phyloP scores from a whole-genome alignment of 1,140 invertebrate species.

The Habropoda laboriosa region DNA sequence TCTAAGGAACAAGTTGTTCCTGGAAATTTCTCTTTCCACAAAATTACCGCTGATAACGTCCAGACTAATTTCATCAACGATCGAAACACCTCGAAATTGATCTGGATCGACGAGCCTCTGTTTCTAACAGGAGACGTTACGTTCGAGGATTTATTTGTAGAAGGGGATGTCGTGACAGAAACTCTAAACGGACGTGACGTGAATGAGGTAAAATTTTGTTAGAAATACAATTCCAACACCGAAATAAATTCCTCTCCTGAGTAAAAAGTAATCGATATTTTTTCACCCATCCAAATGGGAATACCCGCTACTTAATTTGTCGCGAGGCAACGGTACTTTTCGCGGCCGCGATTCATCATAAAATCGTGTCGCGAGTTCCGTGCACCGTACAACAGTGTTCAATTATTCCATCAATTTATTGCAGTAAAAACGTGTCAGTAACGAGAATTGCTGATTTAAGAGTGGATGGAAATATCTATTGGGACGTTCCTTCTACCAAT shows the following conservation, averaged over 20 bases:
- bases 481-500: conserved; percentile 33
- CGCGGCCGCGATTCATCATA: too few species aligned
- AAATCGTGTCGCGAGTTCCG: too few species aligned
- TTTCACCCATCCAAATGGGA: too few species aligned
- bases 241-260: too few species aligned
- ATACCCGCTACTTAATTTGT: too few species aligned
- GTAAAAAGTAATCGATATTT: too few species aligned
- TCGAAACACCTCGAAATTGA: conserved; percentile 39
- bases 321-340: too few species aligned
- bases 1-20: conserved; percentile 51
- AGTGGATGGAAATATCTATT: conserved; percentile 54
- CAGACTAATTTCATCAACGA: conserved; percentile 54
- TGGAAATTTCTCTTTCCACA: conserved; percentile 32
- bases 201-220: conserved; percentile 44
- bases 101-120: conserved; percentile 57
- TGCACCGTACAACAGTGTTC: too few species aligned
- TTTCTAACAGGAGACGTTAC: conserved; percentile 52
- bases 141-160: conserved; percentile 60
- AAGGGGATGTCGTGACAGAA: conserved; percentile 48
- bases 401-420: too few species aligned
- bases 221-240: not conserved
- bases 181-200: conserved; percentile 54
- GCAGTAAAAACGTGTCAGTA: conserved; percentile 26
- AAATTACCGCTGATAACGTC: conserved; percentile 50
- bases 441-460: conserved; percentile 30